Evolutionary conservation across 1,140 invertebrate genomes (phyloP).

Genomic region (Pachypeltis micranthus): DNA sequence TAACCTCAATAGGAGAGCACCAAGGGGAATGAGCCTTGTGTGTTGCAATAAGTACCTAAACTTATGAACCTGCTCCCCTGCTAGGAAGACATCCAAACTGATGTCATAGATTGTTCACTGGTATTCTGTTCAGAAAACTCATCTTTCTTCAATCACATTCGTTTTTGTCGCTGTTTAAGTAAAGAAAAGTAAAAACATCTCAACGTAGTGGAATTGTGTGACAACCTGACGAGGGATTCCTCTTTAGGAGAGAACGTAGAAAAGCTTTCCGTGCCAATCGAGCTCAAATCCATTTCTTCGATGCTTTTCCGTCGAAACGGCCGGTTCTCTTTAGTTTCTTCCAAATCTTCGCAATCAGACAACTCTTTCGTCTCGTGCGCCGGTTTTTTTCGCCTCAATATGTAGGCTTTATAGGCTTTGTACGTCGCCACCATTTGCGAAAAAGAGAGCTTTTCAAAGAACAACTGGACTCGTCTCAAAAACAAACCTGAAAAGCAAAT

Average conservation of each 20-base stretch:
- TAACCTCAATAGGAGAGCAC: too few relatives aligned
- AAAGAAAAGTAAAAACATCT: too few relatives aligned
- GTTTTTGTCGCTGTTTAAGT: too few relatives aligned
- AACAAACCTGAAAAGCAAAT: conserved; percentile 58
- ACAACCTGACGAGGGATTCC: background rate
- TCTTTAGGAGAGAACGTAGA: background rate
- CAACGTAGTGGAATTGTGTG: too few relatives aligned
- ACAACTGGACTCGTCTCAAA: conserved; percentile 62
- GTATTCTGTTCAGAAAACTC: too few relatives aligned
- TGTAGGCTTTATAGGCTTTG: conserved; percentile 50
- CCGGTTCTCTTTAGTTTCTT: background rate
- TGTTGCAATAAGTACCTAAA: too few relatives aligned
- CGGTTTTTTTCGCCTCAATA: conserved; percentile 37
- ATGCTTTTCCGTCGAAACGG: background rate
- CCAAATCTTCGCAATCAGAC: conserved; percentile 9
- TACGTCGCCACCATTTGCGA: conserved; percentile 59
- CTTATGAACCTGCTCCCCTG: too few relatives aligned
- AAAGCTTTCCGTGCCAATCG: background rate
- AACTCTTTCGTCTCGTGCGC: conserved; percentile 13
- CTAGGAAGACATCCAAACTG: too few relatives aligned
- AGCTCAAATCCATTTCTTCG: conserved; percentile 30
- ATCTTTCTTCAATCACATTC: too few relatives aligned
- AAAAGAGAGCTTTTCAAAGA: conserved; percentile 71
- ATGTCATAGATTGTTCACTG: too few relatives aligned
- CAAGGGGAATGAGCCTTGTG: too few relatives aligned